Conservation (phyloP, 2,888 invertebrate species). For the Sylvicola fuscatus region DNA sequence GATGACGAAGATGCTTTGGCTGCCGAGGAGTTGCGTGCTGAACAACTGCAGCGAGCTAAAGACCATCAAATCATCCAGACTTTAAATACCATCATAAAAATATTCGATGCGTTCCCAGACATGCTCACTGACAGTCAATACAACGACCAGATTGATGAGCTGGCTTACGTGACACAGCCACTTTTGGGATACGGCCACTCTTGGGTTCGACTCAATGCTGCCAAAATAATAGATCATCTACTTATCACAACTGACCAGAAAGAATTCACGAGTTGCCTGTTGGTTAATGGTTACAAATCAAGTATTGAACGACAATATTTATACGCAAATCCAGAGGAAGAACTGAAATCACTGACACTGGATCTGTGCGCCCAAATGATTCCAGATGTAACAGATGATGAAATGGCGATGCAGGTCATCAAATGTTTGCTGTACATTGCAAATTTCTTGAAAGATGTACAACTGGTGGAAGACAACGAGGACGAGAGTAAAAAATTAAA, state of each 20-base stretch:
- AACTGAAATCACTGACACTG: conserved; percentile 42
- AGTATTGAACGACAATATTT: conserved; percentile 33
- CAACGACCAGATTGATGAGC: conserved; percentile 29
- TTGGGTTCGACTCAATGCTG: conserved; percentile 64
- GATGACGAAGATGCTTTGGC: conserved; percentile 4
- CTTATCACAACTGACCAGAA: conserved; percentile 40
- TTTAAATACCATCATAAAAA: conserved; percentile 45
- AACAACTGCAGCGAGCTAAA: conserved; percentile 37
- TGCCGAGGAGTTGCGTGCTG: conserved; percentile 10
- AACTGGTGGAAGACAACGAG: conserved; percentile 18
- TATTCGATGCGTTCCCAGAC: conserved; percentile 38
- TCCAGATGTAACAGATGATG: conserved; percentile 40
- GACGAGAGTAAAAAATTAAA: conserved; percentile 30
- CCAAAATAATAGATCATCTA: conserved; percentile 54
- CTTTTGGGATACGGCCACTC: conserved; percentile 63
- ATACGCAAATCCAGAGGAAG: conserved; percentile 36
- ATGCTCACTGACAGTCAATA: conserved; percentile 32
- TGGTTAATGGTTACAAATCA: conserved; percentile 5
- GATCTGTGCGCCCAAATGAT: conserved; percentile 58
- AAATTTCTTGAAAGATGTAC: conserved; percentile 38
- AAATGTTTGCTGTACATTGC: conserved; percentile 49
- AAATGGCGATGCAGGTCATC: conserved; percentile 49
- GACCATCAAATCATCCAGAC: conserved; percentile 61
- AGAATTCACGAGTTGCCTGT: conserved; percentile 31
- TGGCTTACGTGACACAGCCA: conserved; percentile 44